phyloP scores from a whole-genome alignment of 1,140 invertebrate genomes.

The Hydropsyche tenuis region DNA sequence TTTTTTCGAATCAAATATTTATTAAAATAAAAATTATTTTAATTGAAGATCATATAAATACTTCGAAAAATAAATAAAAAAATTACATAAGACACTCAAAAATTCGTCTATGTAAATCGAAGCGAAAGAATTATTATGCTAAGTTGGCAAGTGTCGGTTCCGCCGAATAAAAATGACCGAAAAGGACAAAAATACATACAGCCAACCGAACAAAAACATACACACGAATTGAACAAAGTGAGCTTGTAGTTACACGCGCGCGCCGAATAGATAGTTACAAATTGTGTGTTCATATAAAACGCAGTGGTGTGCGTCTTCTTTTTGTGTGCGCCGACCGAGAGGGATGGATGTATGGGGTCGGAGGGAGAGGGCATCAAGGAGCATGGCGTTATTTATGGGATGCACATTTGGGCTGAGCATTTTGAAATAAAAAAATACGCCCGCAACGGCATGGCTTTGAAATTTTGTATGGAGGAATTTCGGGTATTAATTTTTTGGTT shows the following conservation, averaged over 20 bases:
- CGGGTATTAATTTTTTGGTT: too few species aligned
- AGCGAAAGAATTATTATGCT: slow-evolving; percentile 26
- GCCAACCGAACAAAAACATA: too few species aligned
- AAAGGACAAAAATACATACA: slow-evolving; percentile 26
- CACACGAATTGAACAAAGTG: too few species aligned
- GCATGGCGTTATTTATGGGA: slow-evolving; percentile 60
- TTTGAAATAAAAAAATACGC: slow-evolving; percentile 58
- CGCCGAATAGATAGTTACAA: slow-evolving; percentile 34
- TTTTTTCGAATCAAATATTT: too few species aligned
- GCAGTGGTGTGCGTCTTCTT: slow-evolving; percentile 30
- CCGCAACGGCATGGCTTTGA: slow-evolving; percentile 51
- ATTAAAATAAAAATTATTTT: too few species aligned
- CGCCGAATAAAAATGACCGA: slow-evolving; percentile 39
- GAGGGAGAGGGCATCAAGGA: slow-evolving; percentile 56
- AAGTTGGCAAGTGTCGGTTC: slow-evolving; percentile 38
- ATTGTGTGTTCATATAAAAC: slow-evolving; percentile 39
- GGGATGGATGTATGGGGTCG: slow-evolving; percentile 54
- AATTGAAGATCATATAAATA: too few species aligned
- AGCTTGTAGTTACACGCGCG: too few species aligned
- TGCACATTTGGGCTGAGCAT: slow-evolving; percentile 63
- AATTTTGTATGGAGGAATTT: slow-evolving; percentile 46
- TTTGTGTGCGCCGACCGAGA: slow-evolving; percentile 51
- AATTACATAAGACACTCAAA: background rate
- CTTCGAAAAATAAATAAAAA: background rate
- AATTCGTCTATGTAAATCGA: background rate